Percentiles rank a stretch among this genome's conserved stretches.
These are phyloP conservation scores for Phthorimaea operculella DNA, from an alignment of 1,140 invertebrate genomes.

Conservation along the genomic window DNA sequence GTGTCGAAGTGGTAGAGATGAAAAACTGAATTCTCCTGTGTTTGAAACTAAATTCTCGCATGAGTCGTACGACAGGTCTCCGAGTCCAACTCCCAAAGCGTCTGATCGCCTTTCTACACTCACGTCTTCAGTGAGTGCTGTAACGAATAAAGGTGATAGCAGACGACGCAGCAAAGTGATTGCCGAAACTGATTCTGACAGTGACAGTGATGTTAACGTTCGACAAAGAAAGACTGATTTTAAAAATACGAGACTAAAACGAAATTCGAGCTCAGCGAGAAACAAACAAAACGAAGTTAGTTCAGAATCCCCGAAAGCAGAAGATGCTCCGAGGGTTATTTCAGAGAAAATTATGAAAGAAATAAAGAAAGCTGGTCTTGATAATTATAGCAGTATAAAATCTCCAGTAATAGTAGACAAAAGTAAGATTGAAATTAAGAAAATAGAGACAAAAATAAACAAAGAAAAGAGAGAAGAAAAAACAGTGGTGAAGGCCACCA, in stretches of 20 bases:
- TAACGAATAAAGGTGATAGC: slow-evolving; percentile 64
- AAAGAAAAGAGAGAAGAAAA: slow-evolving; percentile 10
- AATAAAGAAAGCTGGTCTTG: slow-evolving; percentile 37
- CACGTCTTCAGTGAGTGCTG: slow-evolving; percentile 56
- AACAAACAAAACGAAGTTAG: slow-evolving; percentile 40
- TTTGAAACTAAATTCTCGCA: slow-evolving; percentile 74
- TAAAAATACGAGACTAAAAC: slow-evolving; percentile 58
- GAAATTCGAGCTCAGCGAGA: slow-evolving; percentile 55
- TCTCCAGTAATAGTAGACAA: slow-evolving; percentile 10
- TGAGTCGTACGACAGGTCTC: slow-evolving; percentile 53
- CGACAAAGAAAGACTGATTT: slow-evolving; percentile 56
- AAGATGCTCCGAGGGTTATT: slow-evolving; percentile 35
- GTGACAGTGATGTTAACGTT: slow-evolving; percentile 52
- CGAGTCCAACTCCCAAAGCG: slow-evolving; percentile 52
- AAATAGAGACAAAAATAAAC: slow-evolving; percentile 13
- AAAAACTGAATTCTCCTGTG: slow-evolving; percentile 74
- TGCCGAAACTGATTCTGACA: slow-evolving; percentile 64
- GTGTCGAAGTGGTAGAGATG: slow-evolving; percentile 80
- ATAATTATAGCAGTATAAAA: slow-evolving; percentile 24
- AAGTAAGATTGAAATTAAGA: slow-evolving; percentile 15
- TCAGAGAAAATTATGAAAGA: slow-evolving; percentile 46
- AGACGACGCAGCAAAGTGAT: slow-evolving; percentile 60
- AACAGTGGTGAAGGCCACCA: not conserved
- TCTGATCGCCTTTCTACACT: slow-evolving; percentile 65
- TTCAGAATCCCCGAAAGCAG: slow-evolving; percentile 33